A percentile compares a stretch with the other conserved stretches of the same genome.
phyloP scores from a whole-genome alignment of 2,888 invertebrate species.

The Crioceris asparagi region DNA sequence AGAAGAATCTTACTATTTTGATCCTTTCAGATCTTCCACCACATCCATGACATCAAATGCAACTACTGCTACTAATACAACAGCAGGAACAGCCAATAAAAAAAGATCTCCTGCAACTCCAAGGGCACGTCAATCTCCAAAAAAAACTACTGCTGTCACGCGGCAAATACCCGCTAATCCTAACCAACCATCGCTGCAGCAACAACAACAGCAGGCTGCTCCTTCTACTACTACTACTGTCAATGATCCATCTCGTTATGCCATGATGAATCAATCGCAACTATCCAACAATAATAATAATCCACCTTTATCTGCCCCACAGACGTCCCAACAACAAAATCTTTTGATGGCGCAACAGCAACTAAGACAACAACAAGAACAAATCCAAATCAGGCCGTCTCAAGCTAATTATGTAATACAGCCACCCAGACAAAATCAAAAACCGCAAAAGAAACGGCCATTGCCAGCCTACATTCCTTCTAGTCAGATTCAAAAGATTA shows the following conservation, averaged over 20 bases:
- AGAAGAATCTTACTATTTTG: too few species aligned
- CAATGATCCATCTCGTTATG: conserved; percentile 13
- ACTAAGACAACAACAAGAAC: conserved; percentile 22
- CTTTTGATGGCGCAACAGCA: conserved; percentile 13
- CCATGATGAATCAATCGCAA: conserved; percentile 15
- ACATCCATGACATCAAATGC: too few species aligned
- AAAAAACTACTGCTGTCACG: too few species aligned
- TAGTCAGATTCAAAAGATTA: conserved; percentile 33
- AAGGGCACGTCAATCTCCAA: too few species aligned
- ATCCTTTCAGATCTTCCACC: too few species aligned
- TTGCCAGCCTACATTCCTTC: conserved; percentile 31
- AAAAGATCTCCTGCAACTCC: too few species aligned
- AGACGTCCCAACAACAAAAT: conserved; percentile 23
- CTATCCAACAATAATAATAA: too few species aligned
- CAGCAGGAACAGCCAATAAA: too few species aligned
- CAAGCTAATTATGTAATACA: conserved; percentile 29
- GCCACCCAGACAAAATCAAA: conserved; percentile 22
- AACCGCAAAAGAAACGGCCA: conserved; percentile 23
- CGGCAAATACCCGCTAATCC: too few species aligned
- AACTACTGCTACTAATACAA: too few species aligned
- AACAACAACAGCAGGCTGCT: conserved; percentile 1
- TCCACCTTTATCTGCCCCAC: conserved; percentile 9
- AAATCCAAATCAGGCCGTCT: conserved; percentile 12
- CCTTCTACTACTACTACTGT: conserved; percentile 4
- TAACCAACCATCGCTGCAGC: too few species aligned